These are phyloP conservation scores for Eupithecia subumbrata DNA, from an alignment of 2,888 invertebrate genomes.

Conservation along the genomic window DNA sequence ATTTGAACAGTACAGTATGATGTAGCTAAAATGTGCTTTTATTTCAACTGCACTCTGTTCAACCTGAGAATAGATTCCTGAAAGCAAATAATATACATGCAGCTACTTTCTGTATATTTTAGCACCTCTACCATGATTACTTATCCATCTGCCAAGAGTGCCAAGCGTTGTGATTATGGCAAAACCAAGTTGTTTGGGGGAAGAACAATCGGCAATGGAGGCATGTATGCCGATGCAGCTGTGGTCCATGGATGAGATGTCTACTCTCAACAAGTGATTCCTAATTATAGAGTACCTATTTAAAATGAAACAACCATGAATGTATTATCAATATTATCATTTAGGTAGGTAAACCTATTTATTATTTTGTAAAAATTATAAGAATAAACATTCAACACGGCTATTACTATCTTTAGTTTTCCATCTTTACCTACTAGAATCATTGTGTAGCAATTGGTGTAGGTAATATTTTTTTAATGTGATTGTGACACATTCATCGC, in stretches of 20 bases:
- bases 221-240: neutral
- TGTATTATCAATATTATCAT: neutral
- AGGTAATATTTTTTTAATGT: slow-evolving; percentile 52
- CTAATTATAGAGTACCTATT: neutral
- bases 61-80: neutral
- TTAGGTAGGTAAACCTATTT: neutral
- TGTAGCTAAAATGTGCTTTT: neutral
- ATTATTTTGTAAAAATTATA: neutral
- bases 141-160: neutral
- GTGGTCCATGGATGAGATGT: neutral
- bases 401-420: neutral
- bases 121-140: neutral
- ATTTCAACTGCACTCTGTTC: neutral
- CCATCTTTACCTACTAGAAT: neutral
- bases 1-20: neutral
- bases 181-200: neutral
- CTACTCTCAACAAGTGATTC: neutral
- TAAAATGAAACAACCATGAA: slow-evolving; percentile 3
- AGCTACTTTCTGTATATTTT: neutral
- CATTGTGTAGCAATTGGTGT: neutral
- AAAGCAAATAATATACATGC: neutral
- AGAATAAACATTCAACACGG: slow-evolving; percentile 1
- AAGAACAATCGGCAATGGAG: neutral
- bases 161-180: neutral
- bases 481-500: slow-evolving; percentile 73